Base-by-base conservation (phyloP, 2,797 vertebrate genomes). In the Chanos chanos region DNA sequence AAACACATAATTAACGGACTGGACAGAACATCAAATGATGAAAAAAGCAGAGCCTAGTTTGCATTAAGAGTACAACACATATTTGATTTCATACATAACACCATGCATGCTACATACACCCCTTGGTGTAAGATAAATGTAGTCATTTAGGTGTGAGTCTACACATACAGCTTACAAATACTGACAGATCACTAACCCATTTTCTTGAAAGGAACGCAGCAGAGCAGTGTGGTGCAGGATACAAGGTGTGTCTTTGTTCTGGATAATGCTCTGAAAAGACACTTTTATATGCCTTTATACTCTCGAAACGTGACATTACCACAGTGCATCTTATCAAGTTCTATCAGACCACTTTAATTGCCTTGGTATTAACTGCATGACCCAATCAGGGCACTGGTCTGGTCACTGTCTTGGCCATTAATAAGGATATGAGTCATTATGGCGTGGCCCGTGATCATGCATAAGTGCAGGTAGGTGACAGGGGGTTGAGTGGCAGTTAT, bases 261-360 rank as follows among this genome's bases (percentile, higher is more conserved):
- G n/a, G n/a, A n/a, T n/a, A n/a, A 2, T 13, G 21, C 22, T 6
- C 7, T 37, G 12, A 47, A n/a, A 19, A 41, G 12, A 9, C 22
- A 10, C 57, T 43, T 60, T 63, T 74, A 73, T 80, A 80, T 80
- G 78, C 40, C 21, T 21, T 40, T 39, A 7, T 8, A 12, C 36
- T 9, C 6, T 19, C 16, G 19, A 44, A 50, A 28, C 55, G 61
- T 78, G 75, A 70, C 50, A 48, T 50, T 53, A 53, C 7, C 27
- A 51, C 36, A 7, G 44, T 59, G 64, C 54, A 50, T 50, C 15
- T 34, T 53, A 60, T 75, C 73, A 72, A 54, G 22, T 15, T 16
- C 54, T 62, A 63, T 72, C 48, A 78, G 54, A 57, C 33, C 40
- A 21, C 7, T 34, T 2, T 70, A 54, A 61, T 67, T 41, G 61